Evolutionary conservation across 2,113 vertebrate species (phyloP).

Genomic region (Corythoichthys intestinalis): DNA sequence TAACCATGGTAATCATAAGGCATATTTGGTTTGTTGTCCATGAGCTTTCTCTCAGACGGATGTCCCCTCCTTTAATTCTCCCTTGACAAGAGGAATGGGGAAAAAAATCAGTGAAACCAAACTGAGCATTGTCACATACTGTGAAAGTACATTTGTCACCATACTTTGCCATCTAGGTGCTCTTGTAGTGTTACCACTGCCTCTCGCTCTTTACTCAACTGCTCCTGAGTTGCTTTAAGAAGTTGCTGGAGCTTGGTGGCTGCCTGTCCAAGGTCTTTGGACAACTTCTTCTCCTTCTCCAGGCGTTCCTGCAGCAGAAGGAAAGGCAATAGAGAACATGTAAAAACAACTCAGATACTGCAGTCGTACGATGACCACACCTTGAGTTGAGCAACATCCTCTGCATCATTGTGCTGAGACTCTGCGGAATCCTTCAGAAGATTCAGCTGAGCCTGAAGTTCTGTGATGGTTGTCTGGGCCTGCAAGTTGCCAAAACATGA

Average conservation of each 20-base stretch:
- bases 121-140: too few species aligned
- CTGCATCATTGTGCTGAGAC: slow-evolving; percentile 54
- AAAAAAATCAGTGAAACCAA: background rate
- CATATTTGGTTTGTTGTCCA: slow-evolving; percentile 69
- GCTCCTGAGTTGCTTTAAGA: slow-evolving; percentile 83
- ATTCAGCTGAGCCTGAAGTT: slow-evolving; percentile 83
- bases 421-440: slow-evolving; percentile 71
- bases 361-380: slow-evolving; percentile 56
- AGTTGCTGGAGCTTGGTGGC: slow-evolving; percentile 90
- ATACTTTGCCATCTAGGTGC: slow-evolving; percentile 77
- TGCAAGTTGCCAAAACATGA: slow-evolving; percentile 40
- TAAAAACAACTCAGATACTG: background rate
- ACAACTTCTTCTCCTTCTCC: slow-evolving; percentile 89
- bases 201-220: slow-evolving; percentile 84
- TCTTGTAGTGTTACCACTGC: slow-evolving; percentile 79
- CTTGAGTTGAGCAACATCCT: slow-evolving; percentile 80
- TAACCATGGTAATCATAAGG: slow-evolving; percentile 74
- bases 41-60: slow-evolving; percentile 64
- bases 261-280: slow-evolving; percentile 83
- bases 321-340: background rate
- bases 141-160: background rate
- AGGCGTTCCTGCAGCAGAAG: slow-evolving; percentile 77
- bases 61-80: slow-evolving; percentile 72
- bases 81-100: slow-evolving; percentile 46
- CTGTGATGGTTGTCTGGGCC: slow-evolving; percentile 74